Percentiles rank a stretch among this genome's conserved stretches.
These are phyloP conservation scores for rat (Rattus norvegicus) DNA, from an alignment of 2,113 vertebrate species.

Conservation along the genomic window GRCr8 NC_086027.1:23201501-23202000, in stretches of 20 bases:
- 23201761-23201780: background rate
- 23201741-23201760: background rate
- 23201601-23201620: background rate
- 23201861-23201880: background rate
- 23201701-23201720: no score
- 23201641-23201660: no score
- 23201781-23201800: background rate
- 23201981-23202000: background rate
- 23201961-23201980: background rate
- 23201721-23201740: background rate
- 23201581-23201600: background rate
- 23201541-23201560: background rate
- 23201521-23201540: background rate
- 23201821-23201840: background rate
- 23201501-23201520: background rate
- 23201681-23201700: background rate
- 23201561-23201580: background rate
- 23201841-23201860: background rate
- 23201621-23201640: background rate
- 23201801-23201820: background rate
- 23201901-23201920: background rate
- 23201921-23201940: slow-evolving; percentile 10
- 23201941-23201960: background rate
- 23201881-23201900: background rate
- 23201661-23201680: no score